A percentile compares a stretch with the other conserved stretches of the same genome.
Conservation (phyloP, 2,113 vertebrate genomes). For the Sturnus vulgaris region DNA sequence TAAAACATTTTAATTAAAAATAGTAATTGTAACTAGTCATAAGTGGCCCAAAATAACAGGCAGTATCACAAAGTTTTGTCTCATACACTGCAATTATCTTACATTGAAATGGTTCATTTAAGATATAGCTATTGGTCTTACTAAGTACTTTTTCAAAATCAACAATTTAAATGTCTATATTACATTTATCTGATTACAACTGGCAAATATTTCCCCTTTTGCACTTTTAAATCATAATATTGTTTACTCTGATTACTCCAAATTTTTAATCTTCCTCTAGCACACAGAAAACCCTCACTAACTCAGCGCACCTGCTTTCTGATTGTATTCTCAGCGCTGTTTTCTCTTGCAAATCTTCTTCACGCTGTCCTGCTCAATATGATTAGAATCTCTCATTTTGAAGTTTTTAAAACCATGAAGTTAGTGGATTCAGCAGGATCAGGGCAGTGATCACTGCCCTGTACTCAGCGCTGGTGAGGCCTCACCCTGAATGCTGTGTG, state of each 20-base stretch:
- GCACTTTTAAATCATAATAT: neutral
- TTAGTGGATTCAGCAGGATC: neutral
- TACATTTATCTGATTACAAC: neutral
- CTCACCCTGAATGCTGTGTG: rapidly evolving
- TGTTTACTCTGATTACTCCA: neutral
- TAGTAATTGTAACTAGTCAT: neutral
- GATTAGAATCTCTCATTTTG: neutral
- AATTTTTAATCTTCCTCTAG: neutral
- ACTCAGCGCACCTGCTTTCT: neutral
- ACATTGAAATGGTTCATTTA: neutral
- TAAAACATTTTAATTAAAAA: neutral
- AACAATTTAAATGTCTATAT: neutral
- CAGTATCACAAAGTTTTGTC: neutral
- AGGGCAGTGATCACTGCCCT: rapidly evolving
- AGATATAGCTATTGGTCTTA: neutral
- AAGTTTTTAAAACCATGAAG: neutral
- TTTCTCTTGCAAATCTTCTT: neutral
- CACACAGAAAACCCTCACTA: neutral
- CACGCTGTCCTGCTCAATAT: neutral
- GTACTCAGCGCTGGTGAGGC: neutral
- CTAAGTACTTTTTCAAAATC: neutral
- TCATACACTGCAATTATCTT: neutral
- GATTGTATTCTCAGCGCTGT: neutral
- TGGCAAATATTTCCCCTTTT: neutral
- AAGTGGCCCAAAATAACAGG: neutral